A percentile compares a stretch with the other conserved stretches of the same genome.
Conservation (phyloP, 2,888 invertebrate genomes). For the Tetramorium bicarinatum region DNA sequence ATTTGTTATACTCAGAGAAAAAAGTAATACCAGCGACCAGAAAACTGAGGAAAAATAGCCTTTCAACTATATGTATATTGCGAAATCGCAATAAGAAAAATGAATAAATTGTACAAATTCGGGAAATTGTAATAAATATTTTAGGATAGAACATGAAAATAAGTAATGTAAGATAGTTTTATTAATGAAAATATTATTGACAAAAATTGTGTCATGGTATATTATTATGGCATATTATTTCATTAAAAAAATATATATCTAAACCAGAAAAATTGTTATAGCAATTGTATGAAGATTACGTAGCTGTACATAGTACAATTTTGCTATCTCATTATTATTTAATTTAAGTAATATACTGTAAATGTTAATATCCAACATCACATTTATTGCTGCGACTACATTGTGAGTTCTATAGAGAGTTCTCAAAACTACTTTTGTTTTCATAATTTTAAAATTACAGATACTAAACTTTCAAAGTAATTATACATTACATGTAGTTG, state of each 20-base stretch:
- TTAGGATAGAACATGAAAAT: neutral
- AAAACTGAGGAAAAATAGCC: neutral
- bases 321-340: neutral
- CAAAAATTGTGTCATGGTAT: neutral
- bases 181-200: neutral
- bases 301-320: neutral
- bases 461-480: neutral
- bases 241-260: neutral
- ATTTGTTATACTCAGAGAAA: neutral
- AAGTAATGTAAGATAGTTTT: neutral
- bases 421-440: neutral
- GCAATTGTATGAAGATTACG: neutral
- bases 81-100: neutral
- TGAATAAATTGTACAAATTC: neutral
- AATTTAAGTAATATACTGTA: neutral
- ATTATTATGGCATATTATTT: neutral
- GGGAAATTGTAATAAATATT: neutral
- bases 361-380: neutral
- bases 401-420: neutral
- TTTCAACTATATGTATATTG: neutral
- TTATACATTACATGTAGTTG: neutral
- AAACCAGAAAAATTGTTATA: neutral
- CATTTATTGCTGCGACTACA: neutral
- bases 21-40: neutral
- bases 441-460: neutral